Conservation (phyloP, 2,113 vertebrate genomes). For the Loxodonta africana region DNA sequence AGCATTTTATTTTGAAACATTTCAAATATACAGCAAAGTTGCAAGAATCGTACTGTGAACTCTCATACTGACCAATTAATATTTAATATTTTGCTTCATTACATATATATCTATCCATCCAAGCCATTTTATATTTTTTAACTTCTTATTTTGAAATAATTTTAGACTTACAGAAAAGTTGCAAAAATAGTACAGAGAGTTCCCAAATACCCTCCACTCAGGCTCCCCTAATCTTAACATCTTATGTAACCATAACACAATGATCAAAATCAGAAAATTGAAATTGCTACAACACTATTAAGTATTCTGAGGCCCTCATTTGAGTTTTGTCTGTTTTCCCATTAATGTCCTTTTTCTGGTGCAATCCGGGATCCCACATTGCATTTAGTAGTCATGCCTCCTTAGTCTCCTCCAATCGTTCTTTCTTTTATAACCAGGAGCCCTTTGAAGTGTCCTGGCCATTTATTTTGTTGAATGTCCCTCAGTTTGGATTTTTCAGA, state of each 20-base stretch:
- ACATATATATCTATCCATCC: background rate
- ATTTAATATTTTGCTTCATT: background rate
- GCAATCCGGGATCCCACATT: background rate
- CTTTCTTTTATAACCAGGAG: background rate
- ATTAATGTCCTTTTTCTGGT: rapidly evolving
- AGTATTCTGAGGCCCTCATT: background rate
- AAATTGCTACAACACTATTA: rapidly evolving
- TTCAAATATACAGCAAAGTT: background rate
- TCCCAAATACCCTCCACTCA: background rate
- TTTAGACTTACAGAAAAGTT: background rate
- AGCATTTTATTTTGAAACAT: background rate
- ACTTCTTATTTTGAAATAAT: background rate
- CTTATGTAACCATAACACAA: background rate
- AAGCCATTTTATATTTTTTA: background rate
- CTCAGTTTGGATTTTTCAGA: background rate
- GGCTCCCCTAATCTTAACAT: background rate
- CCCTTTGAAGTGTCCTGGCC: background rate
- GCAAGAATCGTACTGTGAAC: background rate
- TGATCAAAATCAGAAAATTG: background rate
- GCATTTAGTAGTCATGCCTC: rapidly evolving
- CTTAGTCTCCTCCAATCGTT: background rate
- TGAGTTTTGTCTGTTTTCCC: rapidly evolving
- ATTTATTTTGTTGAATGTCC: background rate
- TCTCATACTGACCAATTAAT: no score
- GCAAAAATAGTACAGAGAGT: background rate